Conservation (phyloP, 2,797 vertebrate genomes). For the Bovichtus variegatus region DNA sequence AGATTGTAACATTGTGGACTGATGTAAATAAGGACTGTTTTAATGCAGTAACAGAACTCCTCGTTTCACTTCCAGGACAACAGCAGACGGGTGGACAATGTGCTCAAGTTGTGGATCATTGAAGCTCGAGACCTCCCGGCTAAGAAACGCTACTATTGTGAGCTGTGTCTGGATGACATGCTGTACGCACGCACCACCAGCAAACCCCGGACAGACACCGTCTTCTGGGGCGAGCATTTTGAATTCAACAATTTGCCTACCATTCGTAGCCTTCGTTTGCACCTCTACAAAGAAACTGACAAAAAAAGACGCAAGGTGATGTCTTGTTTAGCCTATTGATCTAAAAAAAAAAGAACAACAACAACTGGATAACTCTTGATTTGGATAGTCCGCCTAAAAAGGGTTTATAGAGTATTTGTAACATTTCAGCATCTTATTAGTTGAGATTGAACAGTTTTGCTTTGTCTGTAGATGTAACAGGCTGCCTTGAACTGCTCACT, state of each 20-base stretch:
- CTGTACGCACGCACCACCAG: constrained; percentile 97
- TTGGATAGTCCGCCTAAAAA: too few relatives aligned
- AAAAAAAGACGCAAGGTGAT: constrained; percentile 94
- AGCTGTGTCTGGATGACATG: constrained; percentile 98
- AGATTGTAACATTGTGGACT: constrained; percentile 32
- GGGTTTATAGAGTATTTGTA: too few relatives aligned
- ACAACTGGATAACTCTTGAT: too few relatives aligned
- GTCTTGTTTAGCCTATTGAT: background rate
- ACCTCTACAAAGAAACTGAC: constrained; percentile 97
- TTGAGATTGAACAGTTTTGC: too few relatives aligned
- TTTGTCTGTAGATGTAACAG: too few relatives aligned
- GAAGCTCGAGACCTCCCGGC: constrained; percentile 95
- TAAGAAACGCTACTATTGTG: constrained; percentile 98
- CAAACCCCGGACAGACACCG: constrained; percentile 95
- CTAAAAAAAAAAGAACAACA: background rate
- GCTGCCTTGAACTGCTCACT: too few relatives aligned
- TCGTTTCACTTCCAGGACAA: constrained; percentile 88
- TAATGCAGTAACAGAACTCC: constrained; percentile 71
- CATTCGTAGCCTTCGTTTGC: constrained; percentile 94
- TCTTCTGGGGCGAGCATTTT: constrained; percentile 99
- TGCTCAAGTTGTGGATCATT: constrained; percentile 97
- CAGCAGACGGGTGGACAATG: constrained; percentile 95
- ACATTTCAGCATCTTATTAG: too few relatives aligned
- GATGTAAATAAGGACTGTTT: constrained; percentile 63
- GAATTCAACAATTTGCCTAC: constrained; percentile 98